Evolutionary conservation across 2,797 vertebrate species (phyloP).

Genomic region (Clarias platycephalus): DNA sequence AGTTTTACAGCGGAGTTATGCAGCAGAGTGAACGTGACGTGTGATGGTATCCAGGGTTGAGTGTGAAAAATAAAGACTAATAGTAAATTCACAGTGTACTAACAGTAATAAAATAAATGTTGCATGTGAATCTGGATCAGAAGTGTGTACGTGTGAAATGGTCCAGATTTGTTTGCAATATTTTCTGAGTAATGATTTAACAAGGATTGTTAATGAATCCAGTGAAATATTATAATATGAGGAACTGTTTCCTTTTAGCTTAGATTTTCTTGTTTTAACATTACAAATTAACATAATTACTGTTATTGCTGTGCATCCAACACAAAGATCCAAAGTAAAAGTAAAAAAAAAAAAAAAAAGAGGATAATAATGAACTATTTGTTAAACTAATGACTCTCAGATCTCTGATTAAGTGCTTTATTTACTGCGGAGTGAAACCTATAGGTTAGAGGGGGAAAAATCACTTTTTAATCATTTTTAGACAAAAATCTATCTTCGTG

Average conservation of each 20-base stretch:
- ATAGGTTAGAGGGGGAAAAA: too few species aligned
- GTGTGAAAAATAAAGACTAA: too few species aligned
- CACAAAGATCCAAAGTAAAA: not conserved
- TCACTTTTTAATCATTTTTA: too few species aligned
- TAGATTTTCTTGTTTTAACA: not conserved
- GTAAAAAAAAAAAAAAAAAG: not conserved
- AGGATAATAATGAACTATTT: too few species aligned
- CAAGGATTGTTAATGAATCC: not conserved
- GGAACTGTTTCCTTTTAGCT: not conserved
- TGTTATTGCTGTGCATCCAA: not conserved
- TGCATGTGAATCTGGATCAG: not conserved
- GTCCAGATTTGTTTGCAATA: not conserved
- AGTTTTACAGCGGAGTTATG: too few species aligned
- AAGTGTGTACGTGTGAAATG: not conserved
- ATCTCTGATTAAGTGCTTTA: not conserved
- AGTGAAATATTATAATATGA: not conserved
- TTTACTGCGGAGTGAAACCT: too few species aligned
- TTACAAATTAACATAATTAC: not conserved
- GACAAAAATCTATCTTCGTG: too few species aligned
- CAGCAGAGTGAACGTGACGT: too few species aligned
- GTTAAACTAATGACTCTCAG: not conserved
- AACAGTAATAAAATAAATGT: too few species aligned
- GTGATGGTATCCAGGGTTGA: too few species aligned
- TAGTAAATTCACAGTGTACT: too few species aligned
- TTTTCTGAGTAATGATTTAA: not conserved